Conservation (phyloP, 2,888 invertebrate genomes). For the Balanococcus diminutus region DNA sequence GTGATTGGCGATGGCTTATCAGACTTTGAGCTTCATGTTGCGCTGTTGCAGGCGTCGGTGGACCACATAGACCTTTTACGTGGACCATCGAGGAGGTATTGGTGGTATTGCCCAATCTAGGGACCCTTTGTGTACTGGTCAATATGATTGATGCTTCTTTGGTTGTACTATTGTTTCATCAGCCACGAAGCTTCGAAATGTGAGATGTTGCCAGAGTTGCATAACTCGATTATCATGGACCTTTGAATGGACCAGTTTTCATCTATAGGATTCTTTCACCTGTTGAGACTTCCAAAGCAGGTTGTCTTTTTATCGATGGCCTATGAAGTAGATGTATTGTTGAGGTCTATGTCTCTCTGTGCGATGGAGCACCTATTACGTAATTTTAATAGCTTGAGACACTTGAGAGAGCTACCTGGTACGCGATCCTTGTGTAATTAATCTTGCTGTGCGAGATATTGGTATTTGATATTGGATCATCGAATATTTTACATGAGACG, state of each 20-base stretch:
- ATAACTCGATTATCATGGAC: not conserved
- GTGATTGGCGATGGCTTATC: not conserved
- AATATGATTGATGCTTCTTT: slow-evolving; percentile 5
- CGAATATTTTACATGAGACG: not conserved
- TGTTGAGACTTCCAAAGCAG: not conserved
- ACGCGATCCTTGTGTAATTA: not conserved
- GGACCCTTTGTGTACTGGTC: not conserved
- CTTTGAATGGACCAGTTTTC: not conserved
- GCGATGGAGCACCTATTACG: not conserved
- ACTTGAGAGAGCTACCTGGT: not conserved
- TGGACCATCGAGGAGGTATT: not conserved
- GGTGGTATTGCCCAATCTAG: not conserved
- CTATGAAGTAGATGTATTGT: not conserved
- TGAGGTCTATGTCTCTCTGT: not conserved
- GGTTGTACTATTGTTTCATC: not conserved
- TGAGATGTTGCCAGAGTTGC: not conserved
- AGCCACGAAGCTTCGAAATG: not conserved
- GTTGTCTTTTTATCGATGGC: not conserved
- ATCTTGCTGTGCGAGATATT: not conserved
- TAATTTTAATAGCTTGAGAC: not conserved
- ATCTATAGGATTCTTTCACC: not conserved
- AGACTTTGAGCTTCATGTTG: not conserved
- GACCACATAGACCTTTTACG: not conserved
- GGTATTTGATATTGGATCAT: not conserved
- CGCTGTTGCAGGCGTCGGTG: slow-evolving; percentile 4